These are phyloP conservation scores for Urocitellus parryii DNA, from an alignment of 2,113 vertebrate genomes.

Conservation along the genomic window DNA sequence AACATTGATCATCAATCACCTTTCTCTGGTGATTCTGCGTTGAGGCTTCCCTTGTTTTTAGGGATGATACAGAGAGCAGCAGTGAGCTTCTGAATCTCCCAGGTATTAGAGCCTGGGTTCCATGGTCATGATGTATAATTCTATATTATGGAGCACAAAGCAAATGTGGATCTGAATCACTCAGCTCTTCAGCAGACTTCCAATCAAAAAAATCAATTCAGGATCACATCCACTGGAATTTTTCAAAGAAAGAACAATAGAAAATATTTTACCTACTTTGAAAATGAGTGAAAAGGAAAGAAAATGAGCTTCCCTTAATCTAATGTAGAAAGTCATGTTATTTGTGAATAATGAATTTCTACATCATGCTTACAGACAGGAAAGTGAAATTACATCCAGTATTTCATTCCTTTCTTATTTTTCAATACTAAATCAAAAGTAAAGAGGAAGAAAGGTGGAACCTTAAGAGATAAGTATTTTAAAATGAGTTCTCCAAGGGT, in stretches of 20 bases:
- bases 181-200: not conserved
- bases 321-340: not conserved
- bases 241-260: not conserved
- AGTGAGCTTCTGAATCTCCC: not conserved
- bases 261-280: not conserved
- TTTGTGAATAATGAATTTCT: not conserved
- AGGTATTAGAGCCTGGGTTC: not conserved
- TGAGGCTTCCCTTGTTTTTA: not conserved
- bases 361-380: not conserved
- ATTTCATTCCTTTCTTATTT: not conserved
- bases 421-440: not conserved
- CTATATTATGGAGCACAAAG: not conserved
- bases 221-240: not conserved
- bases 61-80: not conserved
- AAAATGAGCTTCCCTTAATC: not conserved
- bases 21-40: not conserved
- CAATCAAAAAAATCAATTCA: not conserved
- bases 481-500: not conserved
- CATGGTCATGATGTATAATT: not conserved
- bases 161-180: not conserved
- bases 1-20: not conserved
- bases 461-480: not conserved
- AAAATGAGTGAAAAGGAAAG: not conserved
- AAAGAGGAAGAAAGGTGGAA: not conserved
- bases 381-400: too few relatives aligned